Base-by-base conservation (phyloP, 2,113 vertebrate genomes). In the Pachycephala philippinensis region DNA sequence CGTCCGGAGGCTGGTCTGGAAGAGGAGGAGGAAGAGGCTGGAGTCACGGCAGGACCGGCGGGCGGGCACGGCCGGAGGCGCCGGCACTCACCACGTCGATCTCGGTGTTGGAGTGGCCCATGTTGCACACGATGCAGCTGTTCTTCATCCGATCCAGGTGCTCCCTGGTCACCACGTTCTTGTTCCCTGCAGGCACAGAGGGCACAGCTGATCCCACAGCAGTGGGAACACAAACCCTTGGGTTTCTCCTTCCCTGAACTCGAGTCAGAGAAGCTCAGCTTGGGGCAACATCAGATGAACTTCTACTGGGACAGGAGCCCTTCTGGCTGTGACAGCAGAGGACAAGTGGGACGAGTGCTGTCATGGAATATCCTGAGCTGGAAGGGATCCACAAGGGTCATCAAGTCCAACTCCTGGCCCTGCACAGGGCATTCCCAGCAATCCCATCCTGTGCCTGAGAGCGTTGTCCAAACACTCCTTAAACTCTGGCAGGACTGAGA, bases 21-120 rank as follows among this genome's bases (percentile, higher is more conserved):
- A 95, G 28, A 80, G 91, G 12, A 65, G 72, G 42, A 30, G 77
- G 39, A 7, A 30, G 26, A 15, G 40, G 31, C 39, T 61, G 72
- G 1, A 19, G 39, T 5, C 11, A 33, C 1, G 8, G 74, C 27
- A 35, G 47, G n/a, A 13, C 18, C 1, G 15, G 39, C 19, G 4
- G n/a, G n/a, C 0, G 7, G 30, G n/a, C 28, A 3, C 1, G 14
- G 44, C 44, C 15, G 1, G 12, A 5, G 37, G 44, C 1, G 19
- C 7, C 1, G 3, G 78, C 11, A 44, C 98, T 98, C 96, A 99
- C 99, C 98, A 99, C 99, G 26, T 99, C 99, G 2, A 99, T 99
- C 97, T 99, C 99, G 0, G 99, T 99, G 95, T 99, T 99, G 97
- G 99, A 99, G 90, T 99, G 99, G 59, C 99, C 99, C 99, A 99